Evolutionary conservation across 2,113 vertebrate genomes (phyloP).

Genomic region (Marmota flaviventris): DNA sequence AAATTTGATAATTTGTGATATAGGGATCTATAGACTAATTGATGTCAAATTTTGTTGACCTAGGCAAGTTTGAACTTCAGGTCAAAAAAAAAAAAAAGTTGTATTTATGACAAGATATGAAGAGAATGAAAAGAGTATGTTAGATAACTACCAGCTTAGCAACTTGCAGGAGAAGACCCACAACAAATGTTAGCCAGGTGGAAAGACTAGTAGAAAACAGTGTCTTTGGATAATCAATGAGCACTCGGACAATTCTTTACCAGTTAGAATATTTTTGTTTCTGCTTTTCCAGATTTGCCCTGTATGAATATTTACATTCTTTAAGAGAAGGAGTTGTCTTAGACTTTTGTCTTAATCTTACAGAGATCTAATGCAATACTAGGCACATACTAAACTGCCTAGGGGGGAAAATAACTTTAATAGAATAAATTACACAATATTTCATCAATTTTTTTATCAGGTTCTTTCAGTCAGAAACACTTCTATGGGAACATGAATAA

Average conservation of each 20-base stretch:
- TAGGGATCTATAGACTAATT: background rate
- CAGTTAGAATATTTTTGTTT: background rate
- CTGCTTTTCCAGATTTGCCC: background rate
- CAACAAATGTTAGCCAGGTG: background rate
- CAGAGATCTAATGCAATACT: background rate
- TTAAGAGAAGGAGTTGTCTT: background rate
- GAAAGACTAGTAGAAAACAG: background rate
- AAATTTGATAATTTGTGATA: background rate
- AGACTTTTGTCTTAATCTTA: background rate
- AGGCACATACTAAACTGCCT: background rate
- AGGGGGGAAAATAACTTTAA: background rate
- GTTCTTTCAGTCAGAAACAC: background rate
- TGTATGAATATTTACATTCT: background rate
- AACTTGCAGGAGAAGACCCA: background rate
- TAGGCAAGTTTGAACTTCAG: background rate
- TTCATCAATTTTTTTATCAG: background rate
- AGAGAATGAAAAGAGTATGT: background rate
- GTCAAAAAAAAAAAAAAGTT: too few relatives aligned
- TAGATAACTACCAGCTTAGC: background rate
- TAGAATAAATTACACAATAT: background rate
- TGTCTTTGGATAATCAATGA: background rate
- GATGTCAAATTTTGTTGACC: background rate
- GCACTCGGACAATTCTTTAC: background rate
- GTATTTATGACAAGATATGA: background rate
- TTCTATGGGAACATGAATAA: constrained; percentile 9